Conservation (phyloP, 2,113 vertebrate genomes). For the Callipepla squamata region DNA sequence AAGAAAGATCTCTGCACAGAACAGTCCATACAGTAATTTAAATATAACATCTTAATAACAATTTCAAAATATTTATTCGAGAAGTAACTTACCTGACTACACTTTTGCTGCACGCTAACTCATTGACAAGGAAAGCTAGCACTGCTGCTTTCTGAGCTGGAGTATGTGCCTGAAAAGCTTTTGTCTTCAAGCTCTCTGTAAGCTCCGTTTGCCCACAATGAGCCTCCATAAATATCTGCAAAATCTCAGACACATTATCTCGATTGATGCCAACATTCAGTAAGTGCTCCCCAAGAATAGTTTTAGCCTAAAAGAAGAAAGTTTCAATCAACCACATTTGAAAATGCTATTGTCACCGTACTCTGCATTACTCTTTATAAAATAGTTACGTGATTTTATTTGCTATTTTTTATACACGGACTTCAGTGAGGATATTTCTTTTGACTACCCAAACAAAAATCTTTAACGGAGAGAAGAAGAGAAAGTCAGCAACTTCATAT, state of each 20-base stretch:
- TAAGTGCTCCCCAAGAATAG: slow-evolving; percentile 90
- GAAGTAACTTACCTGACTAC: slow-evolving; percentile 86
- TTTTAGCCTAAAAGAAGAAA: slow-evolving; percentile 83
- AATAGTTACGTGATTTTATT: not conserved
- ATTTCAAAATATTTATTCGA: not conserved
- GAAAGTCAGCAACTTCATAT: not conserved
- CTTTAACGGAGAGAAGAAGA: not conserved
- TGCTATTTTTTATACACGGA: not conserved
- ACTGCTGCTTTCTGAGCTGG: slow-evolving; percentile 91
- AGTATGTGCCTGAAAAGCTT: slow-evolving; percentile 92
- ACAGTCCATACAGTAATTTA: not conserved
- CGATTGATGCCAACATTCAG: slow-evolving; percentile 89
- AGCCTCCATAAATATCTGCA: slow-evolving; percentile 93
- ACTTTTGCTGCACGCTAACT: slow-evolving; percentile 92
- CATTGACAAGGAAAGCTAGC: slow-evolving; percentile 91
- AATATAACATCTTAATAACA: not conserved
- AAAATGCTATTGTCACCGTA: not conserved
- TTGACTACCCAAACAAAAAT: not conserved
- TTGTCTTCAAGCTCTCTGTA: slow-evolving; percentile 90
- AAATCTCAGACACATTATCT: slow-evolving; percentile 94
- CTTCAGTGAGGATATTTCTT: not conserved
- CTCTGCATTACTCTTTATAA: not conserved
- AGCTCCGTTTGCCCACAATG: slow-evolving; percentile 88
- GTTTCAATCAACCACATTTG: not conserved
- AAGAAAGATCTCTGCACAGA: not conserved